Evolutionary conservation across 2,113 vertebrate species (phyloP).

Genomic region (Myotis davidii): DNA sequence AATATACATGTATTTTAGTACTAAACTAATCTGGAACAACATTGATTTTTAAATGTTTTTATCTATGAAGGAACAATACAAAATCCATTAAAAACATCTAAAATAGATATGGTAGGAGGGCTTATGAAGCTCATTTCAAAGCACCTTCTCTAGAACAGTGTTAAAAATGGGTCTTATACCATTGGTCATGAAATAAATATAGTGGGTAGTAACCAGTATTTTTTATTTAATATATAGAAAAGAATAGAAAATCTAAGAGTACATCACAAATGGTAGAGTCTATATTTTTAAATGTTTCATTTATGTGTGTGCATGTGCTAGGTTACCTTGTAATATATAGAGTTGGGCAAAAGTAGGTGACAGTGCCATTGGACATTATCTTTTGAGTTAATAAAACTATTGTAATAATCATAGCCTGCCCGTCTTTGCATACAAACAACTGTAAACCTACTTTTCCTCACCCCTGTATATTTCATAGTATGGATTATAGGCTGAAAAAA

Average conservation of each 20-base stretch:
- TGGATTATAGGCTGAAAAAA: not conserved
- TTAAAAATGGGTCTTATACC: not conserved
- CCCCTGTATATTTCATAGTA: not conserved
- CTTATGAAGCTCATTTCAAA: constrained; percentile 26
- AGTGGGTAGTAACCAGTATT: not conserved
- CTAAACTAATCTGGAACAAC: constrained; percentile 18
- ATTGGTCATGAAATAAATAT: constrained; percentile 41
- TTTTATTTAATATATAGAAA: constrained; percentile 38
- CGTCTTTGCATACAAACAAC: not conserved
- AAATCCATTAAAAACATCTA: constrained; percentile 25
- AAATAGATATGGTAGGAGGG: not conserved
- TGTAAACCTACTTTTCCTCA: not conserved
- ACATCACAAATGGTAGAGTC: not conserved
- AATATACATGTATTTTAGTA: constrained; percentile 39
- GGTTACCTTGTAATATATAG: not conserved
- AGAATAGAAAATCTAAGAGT: constrained; percentile 45
- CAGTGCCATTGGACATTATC: not conserved
- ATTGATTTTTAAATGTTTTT: constrained; percentile 33
- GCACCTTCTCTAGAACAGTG: not conserved
- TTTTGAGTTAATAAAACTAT: not conserved
- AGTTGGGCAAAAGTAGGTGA: not conserved
- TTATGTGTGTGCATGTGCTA: not conserved
- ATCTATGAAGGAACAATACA: constrained; percentile 21
- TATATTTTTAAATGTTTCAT: constrained; percentile 23
- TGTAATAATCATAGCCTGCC: not conserved